A percentile compares a stretch with the other conserved stretches of the same genome.
Conservation (phyloP, 2,888 invertebrate species). For the Lithophane socia region DNA sequence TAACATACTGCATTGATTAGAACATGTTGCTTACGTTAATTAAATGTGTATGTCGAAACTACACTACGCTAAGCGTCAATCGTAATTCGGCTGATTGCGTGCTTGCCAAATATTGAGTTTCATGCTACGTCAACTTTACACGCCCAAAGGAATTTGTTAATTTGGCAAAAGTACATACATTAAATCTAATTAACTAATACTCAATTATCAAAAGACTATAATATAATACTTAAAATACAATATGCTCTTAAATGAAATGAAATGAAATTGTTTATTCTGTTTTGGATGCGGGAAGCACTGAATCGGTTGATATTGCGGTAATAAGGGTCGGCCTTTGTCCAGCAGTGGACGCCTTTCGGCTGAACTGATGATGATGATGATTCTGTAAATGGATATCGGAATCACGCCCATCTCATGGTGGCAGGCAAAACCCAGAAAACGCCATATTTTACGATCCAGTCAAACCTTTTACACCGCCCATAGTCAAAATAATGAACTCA, state of each 20-base stretch:
- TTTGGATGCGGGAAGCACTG: no score
- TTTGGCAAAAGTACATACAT: conserved; percentile 6
- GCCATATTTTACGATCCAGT: background rate
- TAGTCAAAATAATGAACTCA: background rate
- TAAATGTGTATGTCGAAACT: conserved; percentile 12
- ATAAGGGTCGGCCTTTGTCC: no score
- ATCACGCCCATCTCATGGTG: no score
- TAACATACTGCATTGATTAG: background rate
- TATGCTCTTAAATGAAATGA: no score
- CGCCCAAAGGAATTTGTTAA: conserved; percentile 4
- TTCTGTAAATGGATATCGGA: no score
- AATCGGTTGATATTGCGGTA: no score
- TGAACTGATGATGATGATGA: no score
- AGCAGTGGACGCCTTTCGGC: no score
- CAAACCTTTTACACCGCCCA: no score
- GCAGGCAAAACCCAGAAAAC: background rate
- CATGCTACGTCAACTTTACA: background rate
- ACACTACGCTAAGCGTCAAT: background rate
- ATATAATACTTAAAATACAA: no score
- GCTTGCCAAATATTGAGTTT: conserved; percentile 28
- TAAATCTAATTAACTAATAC: conserved; percentile 1
- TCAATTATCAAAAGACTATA: no score
- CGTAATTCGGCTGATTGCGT: conserved; percentile 17
- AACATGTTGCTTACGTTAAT: conserved; percentile 16
- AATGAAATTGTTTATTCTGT: no score